These are phyloP conservation scores for Artibeus jamaicensis DNA, from an alignment of 2,797 vertebrate species.

Conservation along the genomic window DNA sequence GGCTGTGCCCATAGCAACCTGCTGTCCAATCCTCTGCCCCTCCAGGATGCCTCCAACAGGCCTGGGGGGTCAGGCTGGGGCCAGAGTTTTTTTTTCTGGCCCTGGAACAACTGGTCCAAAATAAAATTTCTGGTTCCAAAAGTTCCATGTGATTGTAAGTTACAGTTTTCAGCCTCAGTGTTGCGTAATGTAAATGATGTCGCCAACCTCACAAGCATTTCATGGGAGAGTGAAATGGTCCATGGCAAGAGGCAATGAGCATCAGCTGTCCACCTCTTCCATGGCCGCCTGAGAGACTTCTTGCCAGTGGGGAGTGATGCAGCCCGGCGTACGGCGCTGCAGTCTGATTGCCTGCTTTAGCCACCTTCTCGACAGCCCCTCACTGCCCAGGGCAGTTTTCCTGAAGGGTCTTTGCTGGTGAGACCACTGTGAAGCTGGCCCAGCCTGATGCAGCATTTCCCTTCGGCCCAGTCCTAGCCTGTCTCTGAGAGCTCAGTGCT, in stretches of 20 bases:
- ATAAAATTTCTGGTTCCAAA: background rate
- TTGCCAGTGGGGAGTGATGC: background rate
- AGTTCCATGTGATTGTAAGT: background rate
- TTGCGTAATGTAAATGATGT: background rate
- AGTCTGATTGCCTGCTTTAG: background rate
- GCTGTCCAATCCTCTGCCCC: background rate
- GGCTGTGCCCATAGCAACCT: background rate
- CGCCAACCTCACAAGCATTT: background rate
- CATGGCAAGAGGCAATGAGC: background rate
- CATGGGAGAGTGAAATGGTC: background rate
- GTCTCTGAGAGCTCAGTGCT: background rate
- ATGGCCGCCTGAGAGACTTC: background rate
- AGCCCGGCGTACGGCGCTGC: rapidly evolving
- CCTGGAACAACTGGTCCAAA: background rate
- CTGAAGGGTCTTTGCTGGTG: background rate
- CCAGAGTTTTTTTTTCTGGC: background rate
- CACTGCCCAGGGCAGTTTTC: background rate
- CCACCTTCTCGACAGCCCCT: background rate
- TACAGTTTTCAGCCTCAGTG: background rate
- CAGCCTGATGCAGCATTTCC: background rate
- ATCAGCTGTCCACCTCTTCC: background rate
- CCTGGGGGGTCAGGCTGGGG: background rate
- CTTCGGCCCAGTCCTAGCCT: background rate
- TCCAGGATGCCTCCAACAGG: background rate
- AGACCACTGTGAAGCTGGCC: background rate